Base-by-base conservation (phyloP, 1,140 invertebrate genomes). In the Magallana angulata region DNA sequence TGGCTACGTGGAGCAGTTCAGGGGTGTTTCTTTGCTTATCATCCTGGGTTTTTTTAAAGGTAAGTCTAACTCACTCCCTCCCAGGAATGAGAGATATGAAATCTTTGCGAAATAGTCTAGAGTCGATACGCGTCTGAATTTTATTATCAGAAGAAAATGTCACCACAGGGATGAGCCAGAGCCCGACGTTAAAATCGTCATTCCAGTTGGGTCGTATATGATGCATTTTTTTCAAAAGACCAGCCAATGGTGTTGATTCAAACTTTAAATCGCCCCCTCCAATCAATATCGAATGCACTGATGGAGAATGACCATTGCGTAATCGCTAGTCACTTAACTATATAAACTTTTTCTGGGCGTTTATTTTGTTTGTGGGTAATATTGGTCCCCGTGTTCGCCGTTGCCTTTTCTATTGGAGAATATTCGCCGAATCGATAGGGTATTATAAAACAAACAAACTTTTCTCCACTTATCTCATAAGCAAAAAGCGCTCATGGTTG, bases 241-340 rank as follows among this genome's bases (percentile, higher is more conserved):
- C 7, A 30, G 68, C 12, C 11, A 12, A 30, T 7, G 48, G 24
- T 76, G 68, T 76, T 76, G 68, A 76, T 76, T 76, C 68, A 76
- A 76, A 76, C 68, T 30, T 76, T 76, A 36, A 76, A 76, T 24
- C 68, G 36, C 60, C 68, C 18, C 18, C 68, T 76, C 36, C 36
- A 76, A 76, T 76, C 68, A 76, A 76, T 76, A 36, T 24, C 12
- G 24, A 30, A 76, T 76, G 24, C 36, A 12, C 11, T 8, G 36
- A 30, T 30, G 24, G 7, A 76, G 11, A 30, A 30, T 76, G 68
- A 30, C 68, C 68, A 36, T 48, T 76, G 68, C 30, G 68, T 76
- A 76, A 76, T 62, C 14, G 12, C 60, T 16, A 76, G 12, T 30
- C 8, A 30, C 36, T 76, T 12, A 76, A 76, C 14, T 24, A 12